These are phyloP conservation scores for Electrona antarctica DNA, from an alignment of 2,113 vertebrate genomes.

Conservation along the genomic window DNA sequence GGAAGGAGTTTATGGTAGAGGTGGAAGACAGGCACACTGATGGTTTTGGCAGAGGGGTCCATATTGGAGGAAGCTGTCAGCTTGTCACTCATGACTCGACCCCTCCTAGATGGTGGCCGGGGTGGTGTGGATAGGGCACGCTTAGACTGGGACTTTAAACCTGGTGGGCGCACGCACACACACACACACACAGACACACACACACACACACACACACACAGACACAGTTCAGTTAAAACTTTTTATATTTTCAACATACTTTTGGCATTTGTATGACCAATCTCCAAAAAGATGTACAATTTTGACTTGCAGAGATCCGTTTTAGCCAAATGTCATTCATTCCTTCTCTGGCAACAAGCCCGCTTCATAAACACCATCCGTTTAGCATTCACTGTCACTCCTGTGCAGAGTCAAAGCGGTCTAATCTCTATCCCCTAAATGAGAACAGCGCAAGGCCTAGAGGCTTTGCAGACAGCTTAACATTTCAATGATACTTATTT, in stretches of 20 bases:
- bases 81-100: slow-evolving; percentile 93
- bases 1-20: slow-evolving; percentile 94
- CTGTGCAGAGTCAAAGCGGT: background rate
- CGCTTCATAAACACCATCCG: background rate
- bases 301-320: background rate
- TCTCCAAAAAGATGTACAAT: background rate
- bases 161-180: slow-evolving; percentile 66
- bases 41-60: slow-evolving; percentile 92
- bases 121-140: slow-evolving; percentile 93
- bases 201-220: slow-evolving; percentile 15
- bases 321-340: background rate
- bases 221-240: background rate
- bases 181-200: too few species aligned
- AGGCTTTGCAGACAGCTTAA: background rate
- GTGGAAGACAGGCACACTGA: slow-evolving; percentile 97
- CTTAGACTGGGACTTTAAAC: slow-evolving; percentile 97
- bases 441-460: background rate
- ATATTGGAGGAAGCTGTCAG: slow-evolving; percentile 85
- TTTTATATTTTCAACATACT: too few species aligned
- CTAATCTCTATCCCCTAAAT: background rate
- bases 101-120: slow-evolving; percentile 93
- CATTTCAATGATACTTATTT: background rate
- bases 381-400: background rate
- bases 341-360: background rate
- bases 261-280: too few species aligned